A percentile compares a stretch with the other conserved stretches of the same genome.
These are phyloP conservation scores for Nesometra sesokonis DNA, from an alignment of 35 echinoderm and acorn worm species.

Conservation along the genomic window DNA sequence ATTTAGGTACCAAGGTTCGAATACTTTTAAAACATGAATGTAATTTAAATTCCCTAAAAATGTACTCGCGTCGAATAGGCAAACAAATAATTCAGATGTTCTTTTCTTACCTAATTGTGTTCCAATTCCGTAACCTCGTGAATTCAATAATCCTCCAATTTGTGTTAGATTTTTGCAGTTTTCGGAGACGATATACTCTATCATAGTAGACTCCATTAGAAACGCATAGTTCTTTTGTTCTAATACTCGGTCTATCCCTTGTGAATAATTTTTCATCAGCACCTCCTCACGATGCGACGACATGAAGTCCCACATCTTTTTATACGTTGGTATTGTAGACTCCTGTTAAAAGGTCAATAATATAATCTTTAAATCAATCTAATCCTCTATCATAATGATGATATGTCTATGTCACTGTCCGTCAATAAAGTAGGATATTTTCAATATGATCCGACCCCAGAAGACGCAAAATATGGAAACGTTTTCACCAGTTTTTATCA, in stretches of 20 bases:
- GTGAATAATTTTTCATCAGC: slow-evolving; percentile 62
- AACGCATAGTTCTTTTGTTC: slow-evolving; percentile 79
- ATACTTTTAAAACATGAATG: no score
- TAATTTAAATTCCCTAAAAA: no score
- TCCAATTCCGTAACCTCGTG: slow-evolving; percentile 80
- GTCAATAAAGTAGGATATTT: no score
- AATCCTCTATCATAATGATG: no score
- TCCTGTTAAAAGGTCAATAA: slow-evolving; percentile 41
- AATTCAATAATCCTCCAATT: slow-evolving; percentile 89
- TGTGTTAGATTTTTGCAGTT: slow-evolving; percentile 90
- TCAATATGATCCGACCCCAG: no score
- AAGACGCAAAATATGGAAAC: no score
- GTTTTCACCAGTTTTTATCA: no score
- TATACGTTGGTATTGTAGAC: slow-evolving; percentile 78
- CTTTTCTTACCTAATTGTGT: slow-evolving; percentile 72
- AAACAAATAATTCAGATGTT: no score
- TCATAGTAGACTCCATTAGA: slow-evolving; percentile 91
- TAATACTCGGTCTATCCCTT: slow-evolving; percentile 62
- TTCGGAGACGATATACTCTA: slow-evolving; percentile 58
- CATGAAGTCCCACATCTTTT: slow-evolving; percentile 91
- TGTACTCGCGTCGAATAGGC: no score
- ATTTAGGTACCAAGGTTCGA: no score
- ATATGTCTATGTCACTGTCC: no score
- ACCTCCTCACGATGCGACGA: slow-evolving; percentile 23
- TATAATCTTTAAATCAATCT: no score